phyloP scores from a whole-genome alignment of 1,140 invertebrate species.

The Drosophila seguyi region DNA sequence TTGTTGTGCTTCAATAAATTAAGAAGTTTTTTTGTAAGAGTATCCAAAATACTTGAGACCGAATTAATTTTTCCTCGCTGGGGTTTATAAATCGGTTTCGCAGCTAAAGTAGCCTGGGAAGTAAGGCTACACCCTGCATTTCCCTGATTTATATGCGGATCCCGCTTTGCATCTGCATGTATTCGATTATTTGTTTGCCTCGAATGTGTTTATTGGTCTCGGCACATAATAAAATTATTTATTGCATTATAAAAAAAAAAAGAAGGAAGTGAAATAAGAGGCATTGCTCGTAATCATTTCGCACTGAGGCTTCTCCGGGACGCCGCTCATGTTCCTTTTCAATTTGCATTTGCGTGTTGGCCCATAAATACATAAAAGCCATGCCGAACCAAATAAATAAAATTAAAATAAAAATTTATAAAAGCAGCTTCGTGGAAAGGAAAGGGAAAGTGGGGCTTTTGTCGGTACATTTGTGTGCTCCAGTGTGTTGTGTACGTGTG shows the following conservation, averaged over 20 bases:
- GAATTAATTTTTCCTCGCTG: not conserved
- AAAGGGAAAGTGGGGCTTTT: constrained; percentile 11
- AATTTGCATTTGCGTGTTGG: constrained; percentile 74
- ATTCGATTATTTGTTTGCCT: constrained; percentile 71
- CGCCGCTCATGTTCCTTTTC: constrained; percentile 53
- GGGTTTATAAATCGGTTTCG: not conserved
- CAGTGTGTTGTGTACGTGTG: constrained; percentile 2
- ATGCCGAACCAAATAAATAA: constrained; percentile 70
- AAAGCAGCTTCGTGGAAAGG: constrained; percentile 31
- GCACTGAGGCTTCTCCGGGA: constrained; percentile 30
- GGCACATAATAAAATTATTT: constrained; percentile 82
- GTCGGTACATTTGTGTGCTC: constrained; percentile 1
- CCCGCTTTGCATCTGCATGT: constrained; percentile 40
- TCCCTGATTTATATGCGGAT: constrained; percentile 71
- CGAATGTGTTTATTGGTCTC: constrained; percentile 74
- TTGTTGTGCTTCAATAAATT: no score
- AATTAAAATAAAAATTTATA: constrained; percentile 81
- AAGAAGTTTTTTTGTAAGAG: not conserved
- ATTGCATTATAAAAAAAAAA: constrained; percentile 75
- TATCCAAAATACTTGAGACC: not conserved
- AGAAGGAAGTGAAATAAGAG: constrained; percentile 11
- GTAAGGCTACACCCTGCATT: constrained; percentile 9
- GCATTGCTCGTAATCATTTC: constrained; percentile 63
- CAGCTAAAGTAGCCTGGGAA: not conserved
- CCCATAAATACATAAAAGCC: constrained; percentile 69